Conservation (phyloP, 1,140 invertebrate genomes). For the Vanessa tameamea region DNA sequence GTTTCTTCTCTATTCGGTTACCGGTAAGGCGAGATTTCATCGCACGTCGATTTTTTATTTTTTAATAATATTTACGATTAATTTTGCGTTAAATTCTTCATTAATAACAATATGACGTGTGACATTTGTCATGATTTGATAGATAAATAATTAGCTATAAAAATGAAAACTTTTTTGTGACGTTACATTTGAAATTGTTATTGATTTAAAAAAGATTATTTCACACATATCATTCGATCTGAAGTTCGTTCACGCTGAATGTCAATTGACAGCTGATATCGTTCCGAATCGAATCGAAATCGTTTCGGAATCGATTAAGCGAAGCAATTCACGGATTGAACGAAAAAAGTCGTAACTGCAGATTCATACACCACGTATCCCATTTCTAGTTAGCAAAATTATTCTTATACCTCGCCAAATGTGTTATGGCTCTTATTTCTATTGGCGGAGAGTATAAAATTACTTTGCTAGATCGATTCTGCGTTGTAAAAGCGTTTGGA, state of each 20-base stretch:
- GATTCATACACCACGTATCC: slow-evolving; percentile 46
- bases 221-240: slow-evolving; percentile 9
- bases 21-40: slow-evolving; percentile 12
- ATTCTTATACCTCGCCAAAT: neutral
- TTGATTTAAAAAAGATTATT: neutral
- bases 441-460: slow-evolving; percentile 12
- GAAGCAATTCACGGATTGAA: slow-evolving; percentile 43
- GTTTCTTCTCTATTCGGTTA: neutral
- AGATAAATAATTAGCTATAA: neutral
- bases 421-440: slow-evolving; percentile 9
- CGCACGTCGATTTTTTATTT: neutral
- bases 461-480: neutral
- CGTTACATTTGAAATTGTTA: neutral
- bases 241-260: slow-evolving; percentile 14
- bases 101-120: neutral
- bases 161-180: neutral
- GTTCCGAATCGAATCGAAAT: slow-evolving; percentile 29
- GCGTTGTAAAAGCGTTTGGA: neutral
- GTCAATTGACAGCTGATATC: slow-evolving; percentile 21
- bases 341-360: slow-evolving; percentile 42
- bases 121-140: neutral
- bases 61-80: slow-evolving; percentile 8
- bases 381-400: slow-evolving; percentile 39
- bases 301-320: slow-evolving; percentile 44
- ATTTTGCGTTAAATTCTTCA: neutral